Conservation (phyloP, 2,797 vertebrate genomes). For the Siniperca obscura region DNA sequence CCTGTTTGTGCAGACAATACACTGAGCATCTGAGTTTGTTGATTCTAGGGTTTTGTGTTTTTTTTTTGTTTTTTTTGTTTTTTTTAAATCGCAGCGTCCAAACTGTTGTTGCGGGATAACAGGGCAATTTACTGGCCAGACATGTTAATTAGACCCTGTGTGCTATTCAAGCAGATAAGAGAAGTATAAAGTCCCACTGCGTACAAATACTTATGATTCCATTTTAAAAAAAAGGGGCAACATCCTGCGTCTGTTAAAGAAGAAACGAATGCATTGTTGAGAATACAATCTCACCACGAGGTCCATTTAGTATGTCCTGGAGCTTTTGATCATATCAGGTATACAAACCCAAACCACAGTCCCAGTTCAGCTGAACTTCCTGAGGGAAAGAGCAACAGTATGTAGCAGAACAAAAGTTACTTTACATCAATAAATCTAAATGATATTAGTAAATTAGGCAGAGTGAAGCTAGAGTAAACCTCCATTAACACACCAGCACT, state of each 20-base stretch:
- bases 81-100: conserved; percentile 39
- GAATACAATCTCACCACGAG: conserved; percentile 9
- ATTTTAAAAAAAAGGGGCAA: conserved; percentile 31
- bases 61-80: conserved; percentile 11
- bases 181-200: conserved; percentile 46
- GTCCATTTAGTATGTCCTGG: conserved; percentile 14
- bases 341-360: neutral
- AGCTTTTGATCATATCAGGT: conserved; percentile 21
- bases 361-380: neutral
- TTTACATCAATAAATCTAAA: neutral
- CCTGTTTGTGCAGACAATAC: conserved; percentile 45
- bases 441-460: neutral
- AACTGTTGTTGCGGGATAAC: conserved; percentile 66
- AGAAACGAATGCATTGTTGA: conserved; percentile 15
- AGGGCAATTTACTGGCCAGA: conserved; percentile 71
- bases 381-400: neutral
- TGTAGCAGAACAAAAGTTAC: neutral
- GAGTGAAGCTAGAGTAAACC: neutral
- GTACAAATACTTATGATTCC: conserved; percentile 50
- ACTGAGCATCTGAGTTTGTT: conserved; percentile 63
- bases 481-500: conserved; percentile 15
- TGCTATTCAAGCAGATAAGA: conserved; percentile 59
- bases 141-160: conserved; percentile 70
- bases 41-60: conserved; percentile 25
- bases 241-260: conserved; percentile 25